These are phyloP conservation scores for Ruditapes philippinarum DNA, from an alignment of 1,140 invertebrate genomes.

Conservation along the genomic window DNA sequence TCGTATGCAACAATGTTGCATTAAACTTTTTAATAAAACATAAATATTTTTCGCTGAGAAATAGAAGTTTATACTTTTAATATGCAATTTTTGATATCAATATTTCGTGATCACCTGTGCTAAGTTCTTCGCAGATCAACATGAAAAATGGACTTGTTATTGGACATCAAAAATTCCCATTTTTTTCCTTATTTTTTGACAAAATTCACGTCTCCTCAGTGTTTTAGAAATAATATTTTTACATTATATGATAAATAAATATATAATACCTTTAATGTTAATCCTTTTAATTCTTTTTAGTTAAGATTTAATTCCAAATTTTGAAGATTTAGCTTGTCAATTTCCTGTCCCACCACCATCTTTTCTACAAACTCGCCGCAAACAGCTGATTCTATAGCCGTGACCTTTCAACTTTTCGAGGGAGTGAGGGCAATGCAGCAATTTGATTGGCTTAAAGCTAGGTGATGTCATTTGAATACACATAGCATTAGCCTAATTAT, in stretches of 20 bases:
- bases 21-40: too few relatives aligned
- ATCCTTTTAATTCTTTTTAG: neutral
- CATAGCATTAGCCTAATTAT: slow-evolving; percentile 67
- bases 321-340: slow-evolving; percentile 7
- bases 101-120: too few relatives aligned
- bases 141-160: neutral
- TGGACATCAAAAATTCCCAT: neutral
- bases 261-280: slow-evolving; percentile 8
- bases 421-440: slow-evolving; percentile 43
- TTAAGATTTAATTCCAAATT: neutral
- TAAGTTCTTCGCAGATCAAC: too few relatives aligned
- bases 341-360: slow-evolving; percentile 18
- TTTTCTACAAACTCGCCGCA: slow-evolving; percentile 44
- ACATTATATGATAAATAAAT: too few relatives aligned
- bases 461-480: slow-evolving; percentile 61
- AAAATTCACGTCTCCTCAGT: too few relatives aligned
- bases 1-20: too few relatives aligned
- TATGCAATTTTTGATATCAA: too few relatives aligned
- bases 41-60: too few relatives aligned
- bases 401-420: slow-evolving; percentile 58
- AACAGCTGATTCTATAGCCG: slow-evolving; percentile 64
- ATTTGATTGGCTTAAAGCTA: slow-evolving; percentile 57
- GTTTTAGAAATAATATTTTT: too few relatives aligned
- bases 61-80: too few relatives aligned
- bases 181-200: too few relatives aligned